Conservation (phyloP, 2,888 invertebrate species). For the Hemistola chrysoprasaria region DNA sequence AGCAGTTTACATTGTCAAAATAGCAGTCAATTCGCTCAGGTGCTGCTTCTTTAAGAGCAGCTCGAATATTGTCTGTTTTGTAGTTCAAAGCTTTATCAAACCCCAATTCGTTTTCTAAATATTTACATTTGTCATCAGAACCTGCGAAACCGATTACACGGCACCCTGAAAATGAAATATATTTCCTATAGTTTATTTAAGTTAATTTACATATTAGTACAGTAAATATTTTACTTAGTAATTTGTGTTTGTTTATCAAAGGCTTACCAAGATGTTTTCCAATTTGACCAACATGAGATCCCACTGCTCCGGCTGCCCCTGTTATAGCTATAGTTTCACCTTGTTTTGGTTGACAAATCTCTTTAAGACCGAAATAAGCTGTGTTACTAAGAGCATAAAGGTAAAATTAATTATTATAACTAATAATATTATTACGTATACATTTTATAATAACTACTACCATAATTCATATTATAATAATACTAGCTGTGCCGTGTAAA, state of each 20-base stretch:
- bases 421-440: too few relatives aligned
- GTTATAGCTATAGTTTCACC: slow-evolving; percentile 89
- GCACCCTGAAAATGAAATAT: slow-evolving; percentile 66
- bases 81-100: slow-evolving; percentile 89
- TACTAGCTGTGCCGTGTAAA: too few relatives aligned
- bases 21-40: slow-evolving; percentile 88
- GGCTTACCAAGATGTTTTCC: slow-evolving; percentile 85
- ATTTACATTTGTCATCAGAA: slow-evolving; percentile 86
- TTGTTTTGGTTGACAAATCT: slow-evolving; percentile 86
- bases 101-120: slow-evolving; percentile 84
- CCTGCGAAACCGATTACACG: slow-evolving; percentile 84
- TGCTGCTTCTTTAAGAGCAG: slow-evolving; percentile 83
- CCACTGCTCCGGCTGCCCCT: slow-evolving; percentile 90
- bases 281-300: slow-evolving; percentile 89
- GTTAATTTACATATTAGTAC: too few relatives aligned
- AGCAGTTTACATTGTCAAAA: slow-evolving; percentile 87
- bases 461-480: too few relatives aligned
- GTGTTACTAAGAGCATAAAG: slow-evolving; percentile 81
- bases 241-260: too few relatives aligned
- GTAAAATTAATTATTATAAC: too few relatives aligned
- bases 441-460: too few relatives aligned
- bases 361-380: slow-evolving; percentile 88
- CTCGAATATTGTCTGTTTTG: slow-evolving; percentile 82
- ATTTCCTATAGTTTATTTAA: too few relatives aligned
- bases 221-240: too few relatives aligned